Evolutionary conservation across 2,888 invertebrate genomes (phyloP), one percentile per base, ranked within the genome.

Genomic region (Craniophora ligustri): DNA sequence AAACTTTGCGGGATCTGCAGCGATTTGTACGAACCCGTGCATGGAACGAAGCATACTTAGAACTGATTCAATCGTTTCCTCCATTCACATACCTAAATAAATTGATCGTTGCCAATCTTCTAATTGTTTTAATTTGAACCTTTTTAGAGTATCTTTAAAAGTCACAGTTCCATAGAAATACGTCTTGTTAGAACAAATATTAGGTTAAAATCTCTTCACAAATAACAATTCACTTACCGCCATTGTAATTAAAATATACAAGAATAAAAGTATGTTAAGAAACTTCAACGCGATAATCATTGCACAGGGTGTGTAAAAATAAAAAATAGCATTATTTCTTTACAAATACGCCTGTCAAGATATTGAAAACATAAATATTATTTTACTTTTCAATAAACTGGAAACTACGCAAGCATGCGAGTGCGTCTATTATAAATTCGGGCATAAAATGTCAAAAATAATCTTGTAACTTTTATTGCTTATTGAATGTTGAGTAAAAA

Each of bases 171-270:
- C n/a, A n/a, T n/a, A n/a, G n/a, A n/a, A n/a, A n/a, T n/a, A n/a
- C n/a, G n/a, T n/a, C n/a, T n/a, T n/a, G n/a, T n/a, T n/a, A n/a
- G n/a, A n/a, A n/a, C n/a, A n/a, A n/a, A n/a, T n/a, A n/a, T n/a
- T n/a, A n/a, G n/a, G n/a, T n/a, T n/a, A n/a, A n/a, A n/a, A n/a
- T n/a, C n/a, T n/a, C n/a, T n/a, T n/a, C n/a, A n/a, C n/a, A n/a
- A n/a, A n/a, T n/a, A n/a, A n/a, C n/a, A 40, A 15, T 5, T 0
- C 11, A 75, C 81, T 75, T 40, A 85, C 85, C 72, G 46, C 74
- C 48, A 55, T 51, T 47, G 51, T 45, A 46, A 78, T 40, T 3
- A 48, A 39, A 18, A 35, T 2, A 6, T 38, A 19, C 15, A 40
- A 5, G 8, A 63, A 5, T 30, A 60, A 35, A 36, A 58, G 11